Evolutionary conservation across 2,888 invertebrate genomes (phyloP).

Genomic region (Coleophora flavipennella): DNA sequence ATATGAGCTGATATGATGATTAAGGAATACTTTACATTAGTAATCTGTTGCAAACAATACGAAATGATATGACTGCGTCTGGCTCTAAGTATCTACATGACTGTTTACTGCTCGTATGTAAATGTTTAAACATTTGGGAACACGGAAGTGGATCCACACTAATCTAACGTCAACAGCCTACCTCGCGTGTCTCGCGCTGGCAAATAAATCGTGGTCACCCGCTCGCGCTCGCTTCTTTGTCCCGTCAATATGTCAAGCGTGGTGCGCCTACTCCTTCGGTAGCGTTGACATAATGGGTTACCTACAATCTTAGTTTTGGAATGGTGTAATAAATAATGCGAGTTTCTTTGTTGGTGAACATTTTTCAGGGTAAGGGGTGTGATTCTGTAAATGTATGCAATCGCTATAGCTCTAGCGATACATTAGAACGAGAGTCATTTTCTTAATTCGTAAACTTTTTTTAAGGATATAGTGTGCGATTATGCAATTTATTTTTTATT

Average conservation of each 20-base stretch:
- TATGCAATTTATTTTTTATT: too few species aligned
- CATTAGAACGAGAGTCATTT: too few species aligned
- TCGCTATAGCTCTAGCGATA: too few species aligned
- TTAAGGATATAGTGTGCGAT: too few species aligned
- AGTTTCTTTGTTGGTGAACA: constrained; percentile 1
- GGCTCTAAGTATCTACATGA: too few species aligned
- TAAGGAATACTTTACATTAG: too few species aligned
- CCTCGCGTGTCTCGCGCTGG: constrained; percentile 15
- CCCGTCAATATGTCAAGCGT: constrained; percentile 64
- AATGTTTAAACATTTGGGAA: constrained; percentile 4
- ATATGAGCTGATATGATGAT: too few species aligned
- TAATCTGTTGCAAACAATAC: background rate
- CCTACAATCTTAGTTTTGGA: constrained; percentile 10
- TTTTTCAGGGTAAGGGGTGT: background rate
- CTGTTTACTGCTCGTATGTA: background rate
- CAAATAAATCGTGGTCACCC: background rate
- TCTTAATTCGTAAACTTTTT: too few species aligned
- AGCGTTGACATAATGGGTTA: constrained; percentile 40
- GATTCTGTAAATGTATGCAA: too few species aligned
- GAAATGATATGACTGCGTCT: too few species aligned
- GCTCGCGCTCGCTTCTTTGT: constrained; percentile 53
- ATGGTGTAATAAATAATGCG: background rate
- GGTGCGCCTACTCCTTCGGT: constrained; percentile 33
- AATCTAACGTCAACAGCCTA: constrained; percentile 26
- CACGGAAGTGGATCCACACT: constrained; percentile 34